Conservation (phyloP, 2,888 invertebrate species). For the Phengaris alcon region DNA sequence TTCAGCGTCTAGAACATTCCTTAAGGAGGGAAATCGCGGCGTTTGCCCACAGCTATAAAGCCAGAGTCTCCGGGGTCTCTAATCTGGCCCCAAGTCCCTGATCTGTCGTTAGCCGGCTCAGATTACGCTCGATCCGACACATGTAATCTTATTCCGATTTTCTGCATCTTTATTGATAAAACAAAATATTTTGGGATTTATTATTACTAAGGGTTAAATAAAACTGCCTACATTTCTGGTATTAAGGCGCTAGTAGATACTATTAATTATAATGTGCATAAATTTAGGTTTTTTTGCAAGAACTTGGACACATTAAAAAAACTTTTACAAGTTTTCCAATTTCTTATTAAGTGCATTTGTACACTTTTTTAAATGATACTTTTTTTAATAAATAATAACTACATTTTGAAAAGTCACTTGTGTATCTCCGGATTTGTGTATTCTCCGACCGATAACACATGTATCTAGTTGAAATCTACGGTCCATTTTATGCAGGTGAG, state of each 20-base stretch:
- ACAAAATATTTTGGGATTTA: neutral
- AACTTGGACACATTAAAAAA: neutral
- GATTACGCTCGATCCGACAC: slow-evolving; percentile 25
- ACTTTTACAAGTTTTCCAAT: neutral
- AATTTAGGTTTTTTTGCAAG: neutral
- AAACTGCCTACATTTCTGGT: no score
- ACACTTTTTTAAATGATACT: neutral
- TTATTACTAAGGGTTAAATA: neutral
- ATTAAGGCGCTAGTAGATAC: no score
- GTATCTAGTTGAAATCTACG: slow-evolving; percentile 13
- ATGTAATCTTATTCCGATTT: slow-evolving; percentile 15
- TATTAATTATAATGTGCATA: no score
- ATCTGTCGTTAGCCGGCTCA: slow-evolving; percentile 27
- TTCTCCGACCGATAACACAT: neutral
- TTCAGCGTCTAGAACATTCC: slow-evolving; percentile 5
- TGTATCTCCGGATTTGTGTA: neutral
- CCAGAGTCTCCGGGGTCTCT: slow-evolving; percentile 6
- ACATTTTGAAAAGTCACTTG: neutral
- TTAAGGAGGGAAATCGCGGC: slow-evolving; percentile 2
- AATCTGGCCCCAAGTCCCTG: slow-evolving; percentile 22
- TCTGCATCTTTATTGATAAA: slow-evolving; percentile 15
- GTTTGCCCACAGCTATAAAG: slow-evolving; percentile 7
- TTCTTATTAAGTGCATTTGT: no score
- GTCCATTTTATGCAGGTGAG: slow-evolving; percentile 15
- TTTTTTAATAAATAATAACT: no score